Base-by-base conservation (phyloP, 2,888 invertebrate species). In the Perizoma flavofasciatum region DNA sequence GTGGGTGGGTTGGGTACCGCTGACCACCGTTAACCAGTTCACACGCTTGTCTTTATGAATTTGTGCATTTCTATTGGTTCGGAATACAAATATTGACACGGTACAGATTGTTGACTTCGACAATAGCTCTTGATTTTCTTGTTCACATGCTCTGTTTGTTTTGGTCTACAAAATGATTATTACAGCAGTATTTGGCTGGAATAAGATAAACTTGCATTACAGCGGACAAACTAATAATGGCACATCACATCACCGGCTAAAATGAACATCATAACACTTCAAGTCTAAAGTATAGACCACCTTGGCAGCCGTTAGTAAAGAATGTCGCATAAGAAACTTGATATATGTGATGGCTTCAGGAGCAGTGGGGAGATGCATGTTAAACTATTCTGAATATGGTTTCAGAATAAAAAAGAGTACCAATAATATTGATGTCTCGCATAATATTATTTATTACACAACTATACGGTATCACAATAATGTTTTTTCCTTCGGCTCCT, bases 41-140 rank as follows among this genome's bases (percentile, higher is more conserved):
- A 83, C 88, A 88, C 84, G 85, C 73, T 73, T 81, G 75, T 75
- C 75, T 79, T 75, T 78, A 70, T 74, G 74, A 79, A 75, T 74
- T 72, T 75, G 55, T 60, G 67, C 71, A 70, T 78, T 74, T 80
- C 82, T 78, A 75, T 71, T 75, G 76, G 22, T 22, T 22, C 22
- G 22, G 75, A 82, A 82, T 75, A 81, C 59, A 72, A 75, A 74
- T 84, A 81, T 86, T 82, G 77, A 82, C 82, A 76, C 67, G 69
- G 69, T 75, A 74, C 69, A 74, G 72, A 73, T 74, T 69, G 71
- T 65, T 68, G 72, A 67, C 63, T 67, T 57, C 66, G 65, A 59
- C 47, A 48, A 44, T 49, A 50, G 61, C 45, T 71, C 67, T 68
- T 49, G 53, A 53, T 59, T 66, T 55, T 53, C 45, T 43, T 48